Percentiles rank a stretch among this genome's conserved stretches.
Evolutionary conservation across 2,113 vertebrate genomes (phyloP).

Genomic region (Sinocyclocheilus grahami): DNA sequence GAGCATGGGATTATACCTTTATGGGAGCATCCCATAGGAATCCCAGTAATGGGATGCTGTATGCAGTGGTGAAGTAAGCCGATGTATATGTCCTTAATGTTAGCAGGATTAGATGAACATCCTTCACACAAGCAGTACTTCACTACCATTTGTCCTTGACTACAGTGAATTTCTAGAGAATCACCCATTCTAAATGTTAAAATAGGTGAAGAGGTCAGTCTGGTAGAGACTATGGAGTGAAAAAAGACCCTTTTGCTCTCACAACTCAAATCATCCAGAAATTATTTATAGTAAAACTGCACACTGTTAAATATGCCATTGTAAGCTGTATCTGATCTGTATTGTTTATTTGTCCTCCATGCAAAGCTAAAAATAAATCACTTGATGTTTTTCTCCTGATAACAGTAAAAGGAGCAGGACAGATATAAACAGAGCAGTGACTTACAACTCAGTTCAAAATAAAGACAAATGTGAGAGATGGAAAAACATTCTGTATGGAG

Average conservation of each 20-base stretch:
- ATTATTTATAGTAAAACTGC: conserved; percentile 5
- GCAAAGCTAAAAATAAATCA: conserved; percentile 16
- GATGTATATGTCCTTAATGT: not conserved
- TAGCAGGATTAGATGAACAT: not conserved
- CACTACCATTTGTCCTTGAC: not conserved
- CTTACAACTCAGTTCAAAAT: conserved; percentile 1
- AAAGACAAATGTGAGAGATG: not conserved
- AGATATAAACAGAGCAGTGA: not conserved
- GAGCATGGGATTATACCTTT: conserved; percentile 6
- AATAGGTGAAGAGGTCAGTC: conserved; percentile 8
- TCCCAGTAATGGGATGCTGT: not conserved
- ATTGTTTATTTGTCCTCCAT: conserved; percentile 20
- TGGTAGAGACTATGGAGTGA: not conserved
- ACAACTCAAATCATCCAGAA: not conserved
- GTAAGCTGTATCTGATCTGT: not conserved
- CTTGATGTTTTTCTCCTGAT: not conserved
- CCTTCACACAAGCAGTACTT: too few species aligned
- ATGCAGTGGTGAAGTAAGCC: not conserved
- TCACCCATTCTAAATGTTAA: too few species aligned
- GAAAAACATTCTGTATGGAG: not conserved
- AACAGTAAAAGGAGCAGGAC: not conserved
- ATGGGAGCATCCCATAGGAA: not conserved
- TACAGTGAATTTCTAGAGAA: not conserved
- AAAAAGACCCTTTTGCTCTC: not conserved
- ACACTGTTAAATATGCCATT: not conserved